Conservation (phyloP, 2,797 vertebrate genomes). For the Trichosurus vulpecula region DNA sequence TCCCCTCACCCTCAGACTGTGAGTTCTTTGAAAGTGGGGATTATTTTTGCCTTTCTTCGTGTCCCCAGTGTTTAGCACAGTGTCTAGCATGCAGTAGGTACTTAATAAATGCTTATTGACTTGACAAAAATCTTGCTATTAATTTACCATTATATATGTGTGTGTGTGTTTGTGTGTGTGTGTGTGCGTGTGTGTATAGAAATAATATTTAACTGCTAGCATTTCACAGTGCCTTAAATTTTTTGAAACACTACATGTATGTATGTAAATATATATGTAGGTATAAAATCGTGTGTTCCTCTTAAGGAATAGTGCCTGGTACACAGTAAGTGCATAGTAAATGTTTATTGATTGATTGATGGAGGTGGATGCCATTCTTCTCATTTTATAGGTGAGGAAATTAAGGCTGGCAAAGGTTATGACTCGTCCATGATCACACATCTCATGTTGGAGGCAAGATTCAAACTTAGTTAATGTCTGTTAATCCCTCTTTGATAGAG, state of each 20-base stretch:
- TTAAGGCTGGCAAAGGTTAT: neutral
- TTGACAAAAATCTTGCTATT: neutral
- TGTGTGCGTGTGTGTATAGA: no score
- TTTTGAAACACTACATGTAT: neutral
- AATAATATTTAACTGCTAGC: neutral
- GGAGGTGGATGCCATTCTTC: neutral
- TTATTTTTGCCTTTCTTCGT: neutral
- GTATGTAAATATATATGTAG: neutral
- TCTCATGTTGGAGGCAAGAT: neutral
- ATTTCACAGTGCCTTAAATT: neutral
- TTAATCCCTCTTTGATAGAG: neutral
- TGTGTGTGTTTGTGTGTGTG: no score
- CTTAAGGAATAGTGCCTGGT: neutral
- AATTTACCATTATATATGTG: neutral
- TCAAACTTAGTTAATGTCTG: neutral
- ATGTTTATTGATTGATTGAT: neutral
- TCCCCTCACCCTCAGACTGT: neutral
- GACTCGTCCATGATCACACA: neutral
- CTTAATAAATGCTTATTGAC: neutral
- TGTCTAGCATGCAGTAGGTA: neutral
- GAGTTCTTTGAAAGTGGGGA: neutral
- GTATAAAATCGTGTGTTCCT: neutral
- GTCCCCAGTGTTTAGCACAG: neutral
- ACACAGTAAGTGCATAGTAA: neutral
- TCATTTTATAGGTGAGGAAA: neutral